Conservation (phyloP, 1,140 invertebrate species). For the Laodelphax striatellus region DNA sequence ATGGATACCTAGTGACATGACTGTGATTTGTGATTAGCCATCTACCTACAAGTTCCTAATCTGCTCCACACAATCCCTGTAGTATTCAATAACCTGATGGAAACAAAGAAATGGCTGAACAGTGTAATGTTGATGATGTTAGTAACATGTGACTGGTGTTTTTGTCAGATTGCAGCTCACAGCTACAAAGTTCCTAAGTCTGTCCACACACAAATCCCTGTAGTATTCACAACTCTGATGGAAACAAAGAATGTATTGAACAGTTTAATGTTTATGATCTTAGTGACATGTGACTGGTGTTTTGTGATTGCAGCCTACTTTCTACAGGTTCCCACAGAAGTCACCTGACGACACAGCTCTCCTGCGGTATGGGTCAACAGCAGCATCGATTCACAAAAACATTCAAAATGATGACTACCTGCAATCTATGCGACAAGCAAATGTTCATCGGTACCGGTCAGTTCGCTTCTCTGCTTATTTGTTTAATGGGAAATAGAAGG, state of each 20-base stretch:
- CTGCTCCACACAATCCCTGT: constrained; percentile 40
- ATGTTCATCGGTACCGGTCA: constrained; percentile 66
- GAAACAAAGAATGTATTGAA: background rate
- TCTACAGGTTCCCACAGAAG: constrained; percentile 56
- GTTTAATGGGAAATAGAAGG: background rate
- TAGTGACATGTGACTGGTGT: background rate
- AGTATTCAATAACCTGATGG: too few relatives aligned
- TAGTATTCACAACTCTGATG: too few relatives aligned
- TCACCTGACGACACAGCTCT: constrained; percentile 47
- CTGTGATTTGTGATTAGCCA: too few relatives aligned
- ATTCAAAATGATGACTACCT: constrained; percentile 79
- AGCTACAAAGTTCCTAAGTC: too few relatives aligned
- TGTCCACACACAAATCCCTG: background rate
- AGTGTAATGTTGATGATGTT: too few relatives aligned
- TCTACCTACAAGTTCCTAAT: constrained; percentile 58
- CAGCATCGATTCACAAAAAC: constrained; percentile 82
- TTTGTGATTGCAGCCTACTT: constrained; percentile 27
- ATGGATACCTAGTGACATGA: too few relatives aligned
- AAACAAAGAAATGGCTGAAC: background rate
- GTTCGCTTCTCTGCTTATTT: background rate
- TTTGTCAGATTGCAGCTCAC: too few relatives aligned
- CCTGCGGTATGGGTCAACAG: constrained; percentile 75
- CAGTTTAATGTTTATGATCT: background rate
- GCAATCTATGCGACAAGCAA: constrained; percentile 83
- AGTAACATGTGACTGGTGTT: too few relatives aligned